Conservation (phyloP, 2,113 vertebrate species). For the Podarcis raffonei region DNA sequence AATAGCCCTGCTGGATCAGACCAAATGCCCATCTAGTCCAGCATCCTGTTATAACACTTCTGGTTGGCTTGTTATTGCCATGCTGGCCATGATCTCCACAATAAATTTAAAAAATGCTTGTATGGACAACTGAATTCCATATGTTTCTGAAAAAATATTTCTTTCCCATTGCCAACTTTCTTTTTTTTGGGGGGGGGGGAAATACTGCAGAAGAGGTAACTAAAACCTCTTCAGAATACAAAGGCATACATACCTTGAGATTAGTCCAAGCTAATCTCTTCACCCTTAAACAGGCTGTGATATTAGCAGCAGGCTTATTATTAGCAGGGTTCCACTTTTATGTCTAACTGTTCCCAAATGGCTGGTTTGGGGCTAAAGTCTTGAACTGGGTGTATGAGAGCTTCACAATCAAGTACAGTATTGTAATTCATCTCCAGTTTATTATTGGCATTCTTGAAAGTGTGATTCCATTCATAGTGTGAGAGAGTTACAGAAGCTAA, state of each 20-base stretch:
- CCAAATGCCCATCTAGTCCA: no score
- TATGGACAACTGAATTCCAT: no score
- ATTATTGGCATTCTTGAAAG: background rate
- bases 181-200: no score
- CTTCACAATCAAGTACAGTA: background rate
- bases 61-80: no score
- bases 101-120: no score
- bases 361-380: background rate
- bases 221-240: no score
- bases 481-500: background rate
- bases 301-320: background rate
- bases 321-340: background rate
- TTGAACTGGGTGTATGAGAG: background rate
- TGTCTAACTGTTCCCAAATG: background rate
- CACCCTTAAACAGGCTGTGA: background rate
- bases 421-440: background rate
- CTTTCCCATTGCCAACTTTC: no score
- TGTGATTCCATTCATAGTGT: background rate
- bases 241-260: background rate
- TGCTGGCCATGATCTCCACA: no score
- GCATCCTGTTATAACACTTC: no score
- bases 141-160: no score
- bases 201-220: no score
- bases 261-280: background rate
- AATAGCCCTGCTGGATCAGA: no score